Percentiles rank a stretch among this genome's conserved stretches.
Evolutionary conservation across 2,797 vertebrate genomes (phyloP).

Genomic region (Hapalemur alaotrensis): DNA sequence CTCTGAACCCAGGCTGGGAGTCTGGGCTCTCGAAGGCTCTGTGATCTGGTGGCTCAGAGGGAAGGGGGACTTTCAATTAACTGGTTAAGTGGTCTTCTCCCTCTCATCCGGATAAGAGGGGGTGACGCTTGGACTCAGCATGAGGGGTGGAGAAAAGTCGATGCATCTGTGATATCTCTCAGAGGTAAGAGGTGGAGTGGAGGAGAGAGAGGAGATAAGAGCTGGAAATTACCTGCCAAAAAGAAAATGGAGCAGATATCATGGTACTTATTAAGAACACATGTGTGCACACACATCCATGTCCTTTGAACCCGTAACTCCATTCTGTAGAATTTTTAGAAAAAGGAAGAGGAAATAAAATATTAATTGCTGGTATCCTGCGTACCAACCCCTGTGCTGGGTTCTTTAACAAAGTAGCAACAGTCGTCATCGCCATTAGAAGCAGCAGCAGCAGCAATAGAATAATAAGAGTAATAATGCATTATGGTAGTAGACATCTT

Average conservation of each 20-base stretch:
- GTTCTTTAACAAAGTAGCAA: background rate
- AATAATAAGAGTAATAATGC: background rate
- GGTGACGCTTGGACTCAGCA: background rate
- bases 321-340: background rate
- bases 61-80: background rate
- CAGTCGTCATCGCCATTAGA: fast-evolving
- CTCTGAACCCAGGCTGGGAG: background rate
- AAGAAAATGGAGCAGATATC: fast-evolving
- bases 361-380: too few species aligned
- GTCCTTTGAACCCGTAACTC: background rate
- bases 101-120: background rate
- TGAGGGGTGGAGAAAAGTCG: background rate
- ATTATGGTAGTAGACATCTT: fast-evolving
- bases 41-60: background rate
- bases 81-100: background rate
- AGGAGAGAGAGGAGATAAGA: too few species aligned
- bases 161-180: too few species aligned
- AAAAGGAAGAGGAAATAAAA: background rate
- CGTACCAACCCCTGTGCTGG: background rate
- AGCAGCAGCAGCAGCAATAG: too few species aligned
- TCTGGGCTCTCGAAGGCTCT: background rate
- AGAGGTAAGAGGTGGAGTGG: background rate
- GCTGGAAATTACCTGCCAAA: background rate
- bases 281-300: fast-evolving
- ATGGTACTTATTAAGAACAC: background rate